Evolutionary conservation across 2,888 invertebrate genomes (phyloP), one percentile per base, ranked within the genome.

Genomic region (Lasioglossum vierecki): DNA sequence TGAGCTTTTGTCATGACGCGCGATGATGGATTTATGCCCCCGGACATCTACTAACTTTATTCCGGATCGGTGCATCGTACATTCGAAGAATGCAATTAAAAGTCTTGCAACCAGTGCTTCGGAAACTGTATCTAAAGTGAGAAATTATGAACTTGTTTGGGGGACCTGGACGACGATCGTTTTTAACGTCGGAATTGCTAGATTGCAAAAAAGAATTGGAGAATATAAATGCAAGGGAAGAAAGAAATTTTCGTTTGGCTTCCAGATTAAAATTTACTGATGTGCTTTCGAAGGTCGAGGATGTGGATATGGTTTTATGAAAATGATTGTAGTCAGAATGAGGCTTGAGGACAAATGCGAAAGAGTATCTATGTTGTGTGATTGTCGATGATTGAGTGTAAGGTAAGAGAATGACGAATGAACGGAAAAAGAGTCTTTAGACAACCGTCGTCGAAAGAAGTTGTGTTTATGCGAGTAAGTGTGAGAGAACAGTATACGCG

Each of bases 1-100:
- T 89, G 84, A 74, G 35, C 66, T 4, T 53, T 63, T 11, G 4
- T 15, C 15, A 41, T 60, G n/a, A 6, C 41, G 30, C 13, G 70
- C 6, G 30, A 66, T 41, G 77, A 30, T 60, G 46, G 77, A 84
- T 84, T 83, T 75, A 84, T 77, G 70, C 53, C 44, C 15, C 8
- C 35, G 49, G 39, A 22, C 68, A 39, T 70, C 72, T 49, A 49
- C 44, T 13, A 15, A 60, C 63, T 63, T 63, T 63, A 30, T 30
- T 6, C 63, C 63, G 63, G 53, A 4, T n/a, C 53, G 9, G 8
- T n/a, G n/a, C 53, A 30, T 63, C 60, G 63, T 30, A 13, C 26
- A 15, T 3, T 53, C 53, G 53, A 53, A n/a, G 53, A 57, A 57
- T 57, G 57, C 57, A 68, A 68, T 68, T 68, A 68, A 22, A 39